Conservation (phyloP, 2,888 invertebrate genomes). For the Drosophila neonasuta region DNA sequence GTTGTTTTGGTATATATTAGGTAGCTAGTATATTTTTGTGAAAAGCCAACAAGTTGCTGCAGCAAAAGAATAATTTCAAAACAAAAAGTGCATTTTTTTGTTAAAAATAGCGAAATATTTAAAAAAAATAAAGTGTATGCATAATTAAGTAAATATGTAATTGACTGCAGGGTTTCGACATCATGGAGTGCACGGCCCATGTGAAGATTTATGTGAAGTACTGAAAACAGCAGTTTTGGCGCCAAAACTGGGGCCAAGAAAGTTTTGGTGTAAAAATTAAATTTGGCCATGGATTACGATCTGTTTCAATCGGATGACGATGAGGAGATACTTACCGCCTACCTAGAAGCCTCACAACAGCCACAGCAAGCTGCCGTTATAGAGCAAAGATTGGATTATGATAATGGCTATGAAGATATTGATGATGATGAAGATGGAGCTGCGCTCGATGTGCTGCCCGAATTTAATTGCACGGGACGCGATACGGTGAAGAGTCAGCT, state of each 20-base stretch:
- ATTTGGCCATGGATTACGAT: slow-evolving; percentile 79
- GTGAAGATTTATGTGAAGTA: neutral
- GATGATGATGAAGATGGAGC: slow-evolving; percentile 19
- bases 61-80: too few relatives aligned
- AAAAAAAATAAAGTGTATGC: too few relatives aligned
- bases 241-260: neutral
- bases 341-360: slow-evolving; percentile 71
- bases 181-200: too few relatives aligned
- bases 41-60: too few relatives aligned
- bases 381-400: neutral
- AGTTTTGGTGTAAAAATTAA: neutral
- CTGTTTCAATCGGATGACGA: slow-evolving; percentile 81
- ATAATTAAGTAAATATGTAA: too few relatives aligned
- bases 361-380: slow-evolving; percentile 12
- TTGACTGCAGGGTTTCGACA: too few relatives aligned
- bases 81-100: too few relatives aligned
- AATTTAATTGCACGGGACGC: slow-evolving; percentile 79
- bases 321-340: slow-evolving; percentile 78
- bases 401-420: neutral
- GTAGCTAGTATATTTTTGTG: too few relatives aligned
- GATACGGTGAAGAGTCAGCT: slow-evolving; percentile 63
- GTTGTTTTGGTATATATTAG: too few relatives aligned
- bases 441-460: slow-evolving; percentile 64
- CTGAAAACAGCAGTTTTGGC: neutral
- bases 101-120: too few relatives aligned